Evolutionary conservation across 2,888 invertebrate species (phyloP).

Genomic region (Sepiola atlantica): DNA sequence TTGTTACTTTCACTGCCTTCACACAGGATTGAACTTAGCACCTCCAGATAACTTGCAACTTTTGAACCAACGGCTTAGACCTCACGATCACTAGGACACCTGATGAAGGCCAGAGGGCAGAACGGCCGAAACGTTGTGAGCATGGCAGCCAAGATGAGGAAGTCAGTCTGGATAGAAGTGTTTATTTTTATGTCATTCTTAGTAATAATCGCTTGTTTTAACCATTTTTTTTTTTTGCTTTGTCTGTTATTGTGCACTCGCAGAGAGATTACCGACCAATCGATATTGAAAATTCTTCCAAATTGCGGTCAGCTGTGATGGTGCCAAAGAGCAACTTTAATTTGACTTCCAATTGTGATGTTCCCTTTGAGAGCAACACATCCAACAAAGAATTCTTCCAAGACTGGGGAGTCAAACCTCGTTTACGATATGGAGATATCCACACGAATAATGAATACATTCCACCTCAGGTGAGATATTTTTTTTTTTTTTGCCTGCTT

Average conservation of each 20-base stretch:
- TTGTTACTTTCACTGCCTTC: too few relatives aligned
- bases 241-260: constrained; percentile 47
- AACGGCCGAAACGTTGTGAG: too few relatives aligned
- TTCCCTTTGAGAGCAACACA: constrained; percentile 66
- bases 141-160: too few relatives aligned
- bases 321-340: constrained; percentile 48
- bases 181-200: too few relatives aligned
- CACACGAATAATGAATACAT: constrained; percentile 69
- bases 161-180: too few relatives aligned
- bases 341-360: constrained; percentile 55
- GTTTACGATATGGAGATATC: constrained; percentile 69
- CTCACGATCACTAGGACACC: too few relatives aligned
- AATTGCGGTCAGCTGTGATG: constrained; percentile 54
- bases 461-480: constrained; percentile 64
- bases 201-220: too few relatives aligned
- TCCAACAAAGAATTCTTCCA: constrained; percentile 68
- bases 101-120: too few relatives aligned
- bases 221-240: neutral
- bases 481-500: constrained; percentile 40
- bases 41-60: too few relatives aligned
- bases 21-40: too few relatives aligned
- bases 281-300: constrained; percentile 58
- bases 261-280: constrained; percentile 70
- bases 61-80: too few relatives aligned
- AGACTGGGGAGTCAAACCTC: constrained; percentile 63